A percentile compares a stretch with the other conserved stretches of the same genome.
Conservation (phyloP, 2,797 vertebrate species). For the Distichodus sexfasciatus region DNA sequence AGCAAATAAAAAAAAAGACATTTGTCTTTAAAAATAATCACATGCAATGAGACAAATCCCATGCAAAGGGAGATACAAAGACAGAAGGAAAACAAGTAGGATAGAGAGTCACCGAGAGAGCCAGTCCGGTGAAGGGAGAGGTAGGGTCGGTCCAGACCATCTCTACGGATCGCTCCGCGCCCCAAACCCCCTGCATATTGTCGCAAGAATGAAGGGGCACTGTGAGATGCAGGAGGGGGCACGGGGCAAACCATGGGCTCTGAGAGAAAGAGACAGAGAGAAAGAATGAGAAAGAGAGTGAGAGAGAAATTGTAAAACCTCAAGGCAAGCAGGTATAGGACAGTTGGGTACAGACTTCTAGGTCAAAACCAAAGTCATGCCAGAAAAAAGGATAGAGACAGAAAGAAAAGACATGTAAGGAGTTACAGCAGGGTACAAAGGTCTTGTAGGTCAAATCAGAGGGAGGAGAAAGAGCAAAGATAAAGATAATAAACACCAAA, state of each 20-base stretch:
- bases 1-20: no score
- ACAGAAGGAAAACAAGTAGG: neutral
- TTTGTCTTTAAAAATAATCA: no score
- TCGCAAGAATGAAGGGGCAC: constrained; percentile 79
- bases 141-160: constrained; percentile 73
- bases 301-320: constrained; percentile 13
- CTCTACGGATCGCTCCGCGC: constrained; percentile 74
- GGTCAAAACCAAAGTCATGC: constrained; percentile 12
- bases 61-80: neutral
- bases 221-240: constrained; percentile 78
- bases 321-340: neutral
- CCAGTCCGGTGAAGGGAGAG: constrained; percentile 77
- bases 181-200: constrained; percentile 78
- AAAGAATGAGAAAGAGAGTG: constrained; percentile 24
- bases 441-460: neutral
- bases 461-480: neutral
- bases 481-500: neutral
- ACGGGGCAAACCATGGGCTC: constrained; percentile 71
- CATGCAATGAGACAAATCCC: neutral
- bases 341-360: neutral
- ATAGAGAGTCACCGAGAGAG: constrained; percentile 71
- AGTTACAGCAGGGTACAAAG: neutral
- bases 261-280: constrained; percentile 52
- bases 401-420: neutral
- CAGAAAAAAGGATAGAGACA: constrained; percentile 13